Conservation (phyloP, 2,888 invertebrate species). For the Drosophila koepferae region DNA sequence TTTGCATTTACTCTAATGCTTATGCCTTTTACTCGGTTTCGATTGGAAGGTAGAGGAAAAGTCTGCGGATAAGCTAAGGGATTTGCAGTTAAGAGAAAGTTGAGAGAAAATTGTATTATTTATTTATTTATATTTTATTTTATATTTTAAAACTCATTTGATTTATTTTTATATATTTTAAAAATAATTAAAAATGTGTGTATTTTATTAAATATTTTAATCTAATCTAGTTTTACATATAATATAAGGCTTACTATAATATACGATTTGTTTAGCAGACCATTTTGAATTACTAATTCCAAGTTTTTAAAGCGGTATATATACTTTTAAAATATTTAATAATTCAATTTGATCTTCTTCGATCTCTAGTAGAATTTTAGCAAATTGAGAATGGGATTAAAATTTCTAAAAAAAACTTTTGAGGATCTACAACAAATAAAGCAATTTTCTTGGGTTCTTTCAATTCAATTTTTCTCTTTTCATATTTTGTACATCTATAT, state of each 20-base stretch:
- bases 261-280: no score
- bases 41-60: no score
- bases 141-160: no score
- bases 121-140: no score
- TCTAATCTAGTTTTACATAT: no score
- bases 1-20: no score
- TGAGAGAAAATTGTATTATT: no score
- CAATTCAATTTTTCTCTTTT: not conserved
- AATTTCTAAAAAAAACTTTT: not conserved
- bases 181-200: not conserved
- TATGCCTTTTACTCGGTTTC: no score
- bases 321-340: not conserved
- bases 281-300: no score
- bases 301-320: no score
- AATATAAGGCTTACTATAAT: not conserved
- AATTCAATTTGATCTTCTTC: not conserved
- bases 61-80: no score
- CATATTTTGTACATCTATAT: constrained; percentile 11
- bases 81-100: no score
- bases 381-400: not conserved
- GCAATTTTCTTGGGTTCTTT: not conserved
- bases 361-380: not conserved
- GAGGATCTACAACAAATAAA: not conserved
- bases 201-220: not conserved
- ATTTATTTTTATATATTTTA: not conserved